A percentile compares a stretch with the other conserved stretches of the same genome.
These are phyloP conservation scores for Caenorhabditis wallacei DNA, from an alignment of 2,888 invertebrate genomes.

Conservation along the genomic window DNA sequence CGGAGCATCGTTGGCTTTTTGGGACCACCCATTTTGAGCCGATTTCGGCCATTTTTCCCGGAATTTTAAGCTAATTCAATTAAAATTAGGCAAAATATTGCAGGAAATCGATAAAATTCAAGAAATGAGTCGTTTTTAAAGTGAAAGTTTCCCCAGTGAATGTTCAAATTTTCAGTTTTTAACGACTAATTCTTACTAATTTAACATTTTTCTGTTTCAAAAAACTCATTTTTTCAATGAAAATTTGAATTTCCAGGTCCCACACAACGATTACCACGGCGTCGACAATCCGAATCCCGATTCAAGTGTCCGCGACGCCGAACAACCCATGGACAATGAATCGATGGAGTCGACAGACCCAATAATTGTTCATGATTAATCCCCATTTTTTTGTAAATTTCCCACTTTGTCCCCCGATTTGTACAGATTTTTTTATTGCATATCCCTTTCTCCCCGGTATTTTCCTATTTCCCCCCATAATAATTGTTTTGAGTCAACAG, in stretches of 20 bases:
- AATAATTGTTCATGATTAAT: conserved; percentile 45
- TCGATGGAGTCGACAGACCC: conserved; percentile 43
- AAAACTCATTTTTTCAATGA: too few species aligned
- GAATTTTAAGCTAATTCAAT: neutral
- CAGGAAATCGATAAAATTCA: conserved; percentile 5
- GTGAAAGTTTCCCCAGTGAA: conserved; percentile 10
- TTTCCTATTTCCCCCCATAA: too few species aligned
- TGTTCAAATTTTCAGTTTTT: conserved; percentile 4
- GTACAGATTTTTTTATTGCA: conserved; percentile 5
- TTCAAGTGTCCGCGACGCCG: neutral
- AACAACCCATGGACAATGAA: conserved; percentile 9
- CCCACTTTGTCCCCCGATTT: conserved; percentile 1
- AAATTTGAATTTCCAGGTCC: conserved; percentile 29
- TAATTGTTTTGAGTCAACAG: conserved; percentile 27
- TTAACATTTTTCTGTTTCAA: too few species aligned
- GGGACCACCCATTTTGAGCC: neutral
- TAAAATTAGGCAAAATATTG: neutral
- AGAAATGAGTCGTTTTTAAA: conserved; percentile 38
- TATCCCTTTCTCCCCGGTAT: neutral
- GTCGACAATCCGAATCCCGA: conserved; percentile 63
- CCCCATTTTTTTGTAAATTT: neutral
- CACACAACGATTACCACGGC: conserved; percentile 64
- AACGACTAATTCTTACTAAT: conserved; percentile 8
- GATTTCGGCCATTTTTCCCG: neutral
- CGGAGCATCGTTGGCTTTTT: neutral